A percentile compares a stretch with the other conserved stretches of the same genome.
Evolutionary conservation across 1,140 invertebrate genomes (phyloP).

Genomic region (Drosophila nasuta): DNA sequence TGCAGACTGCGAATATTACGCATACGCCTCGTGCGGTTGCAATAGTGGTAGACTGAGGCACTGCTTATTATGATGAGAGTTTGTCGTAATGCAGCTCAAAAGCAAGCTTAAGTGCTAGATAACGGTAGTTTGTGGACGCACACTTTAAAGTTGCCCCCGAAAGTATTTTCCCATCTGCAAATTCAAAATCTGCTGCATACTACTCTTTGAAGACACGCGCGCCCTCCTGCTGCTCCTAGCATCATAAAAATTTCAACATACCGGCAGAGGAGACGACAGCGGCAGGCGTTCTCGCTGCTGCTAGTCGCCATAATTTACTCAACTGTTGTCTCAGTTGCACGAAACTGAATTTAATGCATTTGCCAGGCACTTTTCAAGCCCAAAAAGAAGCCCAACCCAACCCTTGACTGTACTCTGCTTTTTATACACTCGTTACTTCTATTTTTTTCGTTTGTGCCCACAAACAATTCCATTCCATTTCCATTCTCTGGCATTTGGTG

Average conservation of each 20-base stretch:
- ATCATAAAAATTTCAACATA: constrained; percentile 76
- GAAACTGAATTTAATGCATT: constrained; percentile 82
- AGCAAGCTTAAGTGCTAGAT: constrained; percentile 40
- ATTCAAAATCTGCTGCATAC: constrained; percentile 39
- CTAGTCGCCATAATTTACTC: constrained; percentile 79
- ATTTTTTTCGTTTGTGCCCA: constrained; percentile 10
- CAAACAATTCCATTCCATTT: constrained; percentile 58
- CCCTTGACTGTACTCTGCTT: constrained; percentile 4
- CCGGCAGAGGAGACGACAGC: constrained; percentile 26
- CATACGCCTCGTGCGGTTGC: constrained; percentile 28
- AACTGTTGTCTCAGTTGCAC: constrained; percentile 81
- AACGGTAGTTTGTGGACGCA: constrained; percentile 35
- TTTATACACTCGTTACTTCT: not conserved
- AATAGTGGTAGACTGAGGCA: not conserved
- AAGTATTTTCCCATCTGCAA: constrained; percentile 23
- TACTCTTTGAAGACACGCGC: constrained; percentile 4
- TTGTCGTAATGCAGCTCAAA: constrained; percentile 26
- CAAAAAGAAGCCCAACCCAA: not conserved
- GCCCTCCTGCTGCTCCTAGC: constrained; percentile 1
- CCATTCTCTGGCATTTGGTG: constrained; percentile 35
- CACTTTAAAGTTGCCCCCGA: constrained; percentile 41
- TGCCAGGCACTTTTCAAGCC: constrained; percentile 68
- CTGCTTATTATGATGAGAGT: constrained; percentile 32
- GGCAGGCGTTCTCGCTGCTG: constrained; percentile 7
- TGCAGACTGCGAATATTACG: constrained; percentile 37